phyloP scores from a whole-genome alignment of 1,140 invertebrate species.

The Drosophila repleta region DNA sequence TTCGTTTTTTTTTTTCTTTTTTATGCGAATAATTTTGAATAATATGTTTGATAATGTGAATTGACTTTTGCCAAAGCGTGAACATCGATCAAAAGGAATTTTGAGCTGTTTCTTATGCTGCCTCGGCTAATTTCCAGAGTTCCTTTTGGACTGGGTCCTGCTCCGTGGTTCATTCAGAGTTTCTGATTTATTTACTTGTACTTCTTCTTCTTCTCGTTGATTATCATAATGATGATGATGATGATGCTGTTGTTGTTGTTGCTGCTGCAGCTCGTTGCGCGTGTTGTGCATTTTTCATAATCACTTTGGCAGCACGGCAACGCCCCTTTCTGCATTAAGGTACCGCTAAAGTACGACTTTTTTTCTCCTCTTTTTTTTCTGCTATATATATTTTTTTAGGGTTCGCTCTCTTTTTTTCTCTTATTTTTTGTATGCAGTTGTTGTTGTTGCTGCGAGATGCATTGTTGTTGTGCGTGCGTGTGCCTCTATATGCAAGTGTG shows the following conservation, averaged over 20 bases:
- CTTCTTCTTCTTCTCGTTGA: not conserved
- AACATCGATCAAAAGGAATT: slow-evolving; percentile 21
- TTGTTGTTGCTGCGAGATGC: slow-evolving; percentile 11
- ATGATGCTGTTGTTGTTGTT: slow-evolving; percentile 22
- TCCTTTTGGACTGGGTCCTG: slow-evolving; percentile 10
- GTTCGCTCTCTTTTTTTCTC: slow-evolving; percentile 32
- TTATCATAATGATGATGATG: slow-evolving; percentile 11
- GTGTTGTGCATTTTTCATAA: slow-evolving; percentile 56
- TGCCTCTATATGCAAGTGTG: not conserved
- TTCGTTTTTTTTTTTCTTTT: not conserved
- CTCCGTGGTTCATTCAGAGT: slow-evolving; percentile 1
- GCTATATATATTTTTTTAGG: slow-evolving; percentile 28
- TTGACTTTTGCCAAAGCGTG: slow-evolving; percentile 27
- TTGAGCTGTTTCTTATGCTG: not conserved
- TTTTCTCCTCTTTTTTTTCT: slow-evolving; percentile 6
- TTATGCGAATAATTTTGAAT: slow-evolving; percentile 33
- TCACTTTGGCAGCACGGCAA: slow-evolving; percentile 42
- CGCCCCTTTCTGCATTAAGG: slow-evolving; percentile 48
- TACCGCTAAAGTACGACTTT: slow-evolving; percentile 29
- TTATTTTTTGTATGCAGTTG: not conserved
- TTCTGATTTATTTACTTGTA: slow-evolving; percentile 7
- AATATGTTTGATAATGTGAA: slow-evolving; percentile 32
- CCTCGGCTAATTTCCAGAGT: slow-evolving; percentile 17
- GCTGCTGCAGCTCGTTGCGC: slow-evolving; percentile 38
- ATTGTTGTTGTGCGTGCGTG: not conserved